phyloP scores from a whole-genome alignment of 2,888 invertebrate genomes.

The Coenonympha arcania region DNA sequence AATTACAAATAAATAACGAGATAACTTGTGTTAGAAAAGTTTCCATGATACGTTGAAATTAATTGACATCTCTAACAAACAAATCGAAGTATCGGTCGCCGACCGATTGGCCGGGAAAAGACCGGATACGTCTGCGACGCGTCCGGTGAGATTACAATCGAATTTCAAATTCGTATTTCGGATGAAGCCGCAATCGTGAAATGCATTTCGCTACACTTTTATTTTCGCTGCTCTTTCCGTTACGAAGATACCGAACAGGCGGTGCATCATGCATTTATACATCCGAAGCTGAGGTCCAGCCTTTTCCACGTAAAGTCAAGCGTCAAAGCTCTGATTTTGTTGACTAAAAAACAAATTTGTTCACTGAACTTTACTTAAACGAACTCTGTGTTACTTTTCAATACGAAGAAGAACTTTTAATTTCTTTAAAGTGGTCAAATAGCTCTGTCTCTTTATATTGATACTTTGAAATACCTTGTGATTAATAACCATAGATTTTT shows the following conservation, averaged over 20 bases:
- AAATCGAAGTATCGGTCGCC: slow-evolving; percentile 9
- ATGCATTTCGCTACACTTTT: slow-evolving; percentile 25
- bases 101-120: slow-evolving; percentile 15
- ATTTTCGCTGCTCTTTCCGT: slow-evolving; percentile 15
- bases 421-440: no score
- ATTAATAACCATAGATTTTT: no score
- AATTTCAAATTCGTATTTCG: slow-evolving; percentile 30
- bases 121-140: slow-evolving; percentile 30
- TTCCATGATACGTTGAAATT: no score
- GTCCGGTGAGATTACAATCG: slow-evolving; percentile 29
- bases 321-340: no score
- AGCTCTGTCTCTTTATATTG: no score
- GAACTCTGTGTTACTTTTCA: no score
- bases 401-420: no score
- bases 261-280: neutral
- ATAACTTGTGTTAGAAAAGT: no score
- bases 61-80: neutral
- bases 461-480: no score
- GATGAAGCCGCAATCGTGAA: slow-evolving; percentile 27
- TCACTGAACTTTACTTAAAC: no score
- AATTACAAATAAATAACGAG: no score
- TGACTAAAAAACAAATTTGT: no score
- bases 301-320: neutral
- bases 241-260: slow-evolving; percentile 13
- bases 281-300: neutral